Evolutionary conservation across 2,113 vertebrate genomes (phyloP).

Genomic region (Cervus canadensis): DNA sequence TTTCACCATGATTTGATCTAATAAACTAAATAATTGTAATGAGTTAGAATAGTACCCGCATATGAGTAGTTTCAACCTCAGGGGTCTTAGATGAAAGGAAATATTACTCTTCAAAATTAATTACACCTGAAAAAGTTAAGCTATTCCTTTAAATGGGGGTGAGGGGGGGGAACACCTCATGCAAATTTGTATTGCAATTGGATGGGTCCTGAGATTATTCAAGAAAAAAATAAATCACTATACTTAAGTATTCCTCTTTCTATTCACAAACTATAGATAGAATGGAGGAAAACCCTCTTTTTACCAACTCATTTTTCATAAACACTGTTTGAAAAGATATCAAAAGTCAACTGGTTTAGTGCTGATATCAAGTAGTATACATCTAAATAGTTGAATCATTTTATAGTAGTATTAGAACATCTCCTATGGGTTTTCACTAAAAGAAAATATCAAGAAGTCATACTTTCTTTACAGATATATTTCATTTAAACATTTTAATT

Average conservation of each 20-base stretch:
- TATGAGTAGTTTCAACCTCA: slow-evolving; percentile 56
- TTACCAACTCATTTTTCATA: slow-evolving; percentile 44
- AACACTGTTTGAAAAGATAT: slow-evolving; percentile 48
- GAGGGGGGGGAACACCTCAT: not conserved
- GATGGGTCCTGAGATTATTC: slow-evolving; percentile 43
- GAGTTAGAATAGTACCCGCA: slow-evolving; percentile 58
- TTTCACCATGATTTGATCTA: slow-evolving; percentile 60
- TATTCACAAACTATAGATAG: not conserved
- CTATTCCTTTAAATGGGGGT: slow-evolving; percentile 11
- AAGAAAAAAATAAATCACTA: slow-evolving; percentile 4
- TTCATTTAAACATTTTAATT: slow-evolving; percentile 29
- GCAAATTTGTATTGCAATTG: slow-evolving; percentile 17
- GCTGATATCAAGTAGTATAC: slow-evolving; percentile 67
- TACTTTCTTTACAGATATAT: not conserved
- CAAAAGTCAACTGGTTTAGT: slow-evolving; percentile 41
- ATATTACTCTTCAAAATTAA: slow-evolving; percentile 50
- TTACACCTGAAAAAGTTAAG: not conserved
- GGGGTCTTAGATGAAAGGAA: slow-evolving; percentile 31
- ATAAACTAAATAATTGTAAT: slow-evolving; percentile 70
- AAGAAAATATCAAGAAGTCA: slow-evolving; percentile 34
- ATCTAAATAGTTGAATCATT: slow-evolving; percentile 65
- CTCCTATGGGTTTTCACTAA: slow-evolving; percentile 17
- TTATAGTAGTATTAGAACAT: slow-evolving; percentile 48
- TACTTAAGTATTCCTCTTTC: slow-evolving; percentile 43
- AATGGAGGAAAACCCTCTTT: not conserved